Evolutionary conservation across 2,888 invertebrate genomes (phyloP).

Genomic region (Petrophora chlorosata): DNA sequence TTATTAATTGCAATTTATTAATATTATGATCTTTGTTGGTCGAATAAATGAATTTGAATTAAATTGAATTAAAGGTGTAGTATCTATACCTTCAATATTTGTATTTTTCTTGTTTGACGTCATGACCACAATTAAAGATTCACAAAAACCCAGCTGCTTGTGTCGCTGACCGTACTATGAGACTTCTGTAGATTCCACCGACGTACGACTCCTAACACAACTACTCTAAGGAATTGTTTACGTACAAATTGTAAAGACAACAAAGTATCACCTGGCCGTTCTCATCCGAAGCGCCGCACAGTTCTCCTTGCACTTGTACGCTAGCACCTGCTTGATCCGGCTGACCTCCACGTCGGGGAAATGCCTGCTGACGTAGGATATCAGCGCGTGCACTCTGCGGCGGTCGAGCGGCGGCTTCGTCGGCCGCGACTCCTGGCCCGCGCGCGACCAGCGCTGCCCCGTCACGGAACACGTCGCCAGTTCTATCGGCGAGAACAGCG

Average conservation of each 20-base stretch:
- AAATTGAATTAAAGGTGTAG: no score
- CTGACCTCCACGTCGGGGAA: constrained; percentile 90
- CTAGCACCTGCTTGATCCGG: constrained; percentile 89
- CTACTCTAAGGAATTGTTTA: no score
- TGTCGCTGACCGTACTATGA: no score
- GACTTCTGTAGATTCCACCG: no score
- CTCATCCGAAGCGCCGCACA: constrained; percentile 90
- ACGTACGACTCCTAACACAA: no score
- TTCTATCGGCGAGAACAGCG: constrained; percentile 89
- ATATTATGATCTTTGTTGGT: no score
- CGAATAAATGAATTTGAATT: no score
- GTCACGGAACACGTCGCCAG: constrained; percentile 90
- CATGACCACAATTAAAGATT: no score
- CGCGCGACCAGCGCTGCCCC: constrained; percentile 90
- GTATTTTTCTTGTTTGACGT: no score
- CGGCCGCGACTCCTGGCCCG: constrained; percentile 88
- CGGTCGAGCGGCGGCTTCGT: constrained; percentile 89
- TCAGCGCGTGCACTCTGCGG: constrained; percentile 89
- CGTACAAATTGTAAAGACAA: background rate
- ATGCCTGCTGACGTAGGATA: constrained; percentile 88
- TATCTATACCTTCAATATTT: no score
- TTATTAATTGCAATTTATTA: no score
- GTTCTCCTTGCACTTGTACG: constrained; percentile 91
- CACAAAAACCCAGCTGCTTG: no score
- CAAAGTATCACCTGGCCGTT: constrained; percentile 84